Base-by-base conservation (phyloP, 2,113 vertebrate genomes). In the Salvelinus sp. region DNA sequence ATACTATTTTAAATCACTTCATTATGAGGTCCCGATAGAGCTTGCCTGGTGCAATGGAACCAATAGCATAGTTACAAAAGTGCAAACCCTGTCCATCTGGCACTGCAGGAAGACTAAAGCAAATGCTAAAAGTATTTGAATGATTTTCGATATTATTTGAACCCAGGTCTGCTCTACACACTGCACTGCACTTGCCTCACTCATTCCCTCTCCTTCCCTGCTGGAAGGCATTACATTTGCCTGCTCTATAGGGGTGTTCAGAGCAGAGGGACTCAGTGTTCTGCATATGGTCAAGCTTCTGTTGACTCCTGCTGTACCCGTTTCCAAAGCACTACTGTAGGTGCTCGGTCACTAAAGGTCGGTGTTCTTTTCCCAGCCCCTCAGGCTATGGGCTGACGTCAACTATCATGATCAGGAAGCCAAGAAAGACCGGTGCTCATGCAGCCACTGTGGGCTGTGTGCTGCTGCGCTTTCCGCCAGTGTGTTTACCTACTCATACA, bases 211-310 rank as follows among this genome's bases (percentile, higher is more conserved):
- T 76, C 48, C 75, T 10, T 50, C 12, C 75, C 81, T 85, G 85
- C 74, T 87, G 82, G 79, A 88, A 87, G 71, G 22, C 76, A 84
- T 86, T 81, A 71, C 25, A 60, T 10, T 9, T 13, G 18, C n/a
- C 54, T 22, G 73, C 54, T 54, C 48, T 25, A 16, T 2, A 74
- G 57, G 28, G 5, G 65, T 10, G 14, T 30, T 1, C 28, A 48
- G 38, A 44, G 38, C 38, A 10, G 38, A 44, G 38, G 38, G 38
- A 44, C 38, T 44, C 2, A 0, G 38, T 44, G 38, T 44, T 44
- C 38, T 25, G 22, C 44, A 23, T 22, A 50, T 10, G 25, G 65
- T 67, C 58, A 30, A 67, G 65, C 22, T 14, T 10, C 20, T 20
- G 28, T 12, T 10, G 38, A 10, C 13, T 57, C 54, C 33, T 30